Conservation (phyloP, 2,888 invertebrate genomes). For the Aproaerema taeniolella region DNA sequence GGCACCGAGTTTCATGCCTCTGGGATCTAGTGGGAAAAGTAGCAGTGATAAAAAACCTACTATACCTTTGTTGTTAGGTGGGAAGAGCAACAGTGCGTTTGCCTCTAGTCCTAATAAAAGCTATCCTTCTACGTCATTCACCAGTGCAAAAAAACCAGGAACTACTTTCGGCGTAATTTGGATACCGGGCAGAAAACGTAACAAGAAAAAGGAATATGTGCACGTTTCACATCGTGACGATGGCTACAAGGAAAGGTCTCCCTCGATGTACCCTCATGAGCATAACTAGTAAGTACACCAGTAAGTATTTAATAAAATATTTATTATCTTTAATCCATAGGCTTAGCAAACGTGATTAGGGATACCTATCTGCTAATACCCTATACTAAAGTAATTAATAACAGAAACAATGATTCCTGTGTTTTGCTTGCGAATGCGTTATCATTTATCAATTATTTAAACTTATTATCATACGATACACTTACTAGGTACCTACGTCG, state of each 20-base stretch:
- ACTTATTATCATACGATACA: no score
- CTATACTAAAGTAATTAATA: no score
- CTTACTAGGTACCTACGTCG: no score
- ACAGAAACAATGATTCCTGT: not conserved
- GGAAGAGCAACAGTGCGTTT: conserved; percentile 18
- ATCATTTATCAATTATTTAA: no score
- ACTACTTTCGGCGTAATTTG: conserved; percentile 57
- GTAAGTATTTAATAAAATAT: not conserved
- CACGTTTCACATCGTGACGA: conserved; percentile 47
- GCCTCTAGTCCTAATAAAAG: conserved; percentile 31
- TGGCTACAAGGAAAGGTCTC: conserved; percentile 42
- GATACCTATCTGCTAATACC: no score
- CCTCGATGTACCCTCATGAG: conserved; percentile 46
- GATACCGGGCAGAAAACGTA: conserved; percentile 52
- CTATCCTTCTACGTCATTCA: conserved; percentile 33
- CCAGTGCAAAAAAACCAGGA: conserved; percentile 38
- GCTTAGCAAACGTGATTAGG: no score
- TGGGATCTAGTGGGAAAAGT: conserved; percentile 8
- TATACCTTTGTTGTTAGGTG: conserved; percentile 19
- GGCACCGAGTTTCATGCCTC: not conserved
- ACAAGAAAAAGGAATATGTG: conserved; percentile 52
- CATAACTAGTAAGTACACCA: conserved; percentile 6
- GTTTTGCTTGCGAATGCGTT: no score
- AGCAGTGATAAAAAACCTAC: conserved; percentile 1
- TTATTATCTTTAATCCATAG: no score